Evolutionary conservation across 2,113 vertebrate species (phyloP), one percentile per base, ranked within the genome.

Genomic region (Lagenorhynchus albirostris): DNA sequence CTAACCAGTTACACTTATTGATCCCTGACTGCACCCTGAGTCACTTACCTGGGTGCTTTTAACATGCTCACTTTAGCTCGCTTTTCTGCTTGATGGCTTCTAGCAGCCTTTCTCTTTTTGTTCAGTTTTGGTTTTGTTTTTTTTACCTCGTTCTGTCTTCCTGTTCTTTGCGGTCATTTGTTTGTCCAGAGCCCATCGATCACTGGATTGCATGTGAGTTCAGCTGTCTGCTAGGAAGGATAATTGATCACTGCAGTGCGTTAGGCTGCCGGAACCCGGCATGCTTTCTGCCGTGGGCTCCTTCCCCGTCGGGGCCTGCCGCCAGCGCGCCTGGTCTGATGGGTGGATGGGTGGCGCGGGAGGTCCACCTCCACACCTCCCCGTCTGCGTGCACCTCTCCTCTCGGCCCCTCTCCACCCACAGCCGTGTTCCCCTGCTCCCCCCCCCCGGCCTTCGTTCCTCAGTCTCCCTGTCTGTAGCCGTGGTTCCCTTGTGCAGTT

Each of bases 171-270:
- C 20, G 31, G 53, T 44, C 26, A 4, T 58, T 93, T 2, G 0
- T 5, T 6, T 63, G 25, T 67, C 44, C 4, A 3, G 33, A 18
- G 38, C 29, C 88, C 29, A 0, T 8, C 25, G 63, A 9, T n/a
- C 80, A 18, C 77, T 4, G 60, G 83, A 8, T 3, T 5, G 3
- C 25, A 5, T n/a, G 63, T n/a, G 87, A 53, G 9, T 8, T 36
- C 18, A 1, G 4, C 70, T 3, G 1, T 79, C 80, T 9, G 70
- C 80, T 31, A 7, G 63, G 77, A 81, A 77, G 86, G 74, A 20
- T 4, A 7, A 29, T 62, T 2, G 0, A 21, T 73, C 17, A 6
- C 5, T 8, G 53, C 21, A 2, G 3, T 26, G 2, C 17, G 0
- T 31, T 4, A 1, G 70, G 71, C 2, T 0, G 3, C 84, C 36